Evolutionary conservation across 1,140 invertebrate genomes (phyloP), one percentile per base, ranked within the genome.

Genomic region (Papilio polyxenes): DNA sequence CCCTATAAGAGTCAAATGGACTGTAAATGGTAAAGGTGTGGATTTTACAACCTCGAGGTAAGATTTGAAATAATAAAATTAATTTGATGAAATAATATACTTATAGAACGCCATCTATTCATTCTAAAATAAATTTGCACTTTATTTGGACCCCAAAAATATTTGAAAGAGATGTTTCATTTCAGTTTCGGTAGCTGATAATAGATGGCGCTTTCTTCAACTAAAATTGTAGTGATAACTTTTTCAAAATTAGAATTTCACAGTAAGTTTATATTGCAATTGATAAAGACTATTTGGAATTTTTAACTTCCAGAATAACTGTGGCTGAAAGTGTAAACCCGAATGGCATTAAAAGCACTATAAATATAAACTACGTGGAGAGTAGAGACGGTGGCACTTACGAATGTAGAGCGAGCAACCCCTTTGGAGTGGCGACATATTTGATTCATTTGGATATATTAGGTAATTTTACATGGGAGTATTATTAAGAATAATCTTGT

Each of bases 1-100:
- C 86, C 98, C 98, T 2, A 96, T 99, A 77, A 96, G 96, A 85
- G 96, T 98, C 13, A 95, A 96, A n/a, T 98, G 98, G 97, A 95
- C 94, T 74, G 95, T 97, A 81, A 96, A 97, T 89, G 96, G 95
- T 82, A 96, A 96, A 82, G 95, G 96, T 23, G 92, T 97, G 2
- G 92, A 94, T 77, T 92, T 93, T 82, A 89, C 89, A 44, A 88
- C 91, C 9, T 88, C 92, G 8, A 92, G 92, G 92, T 93, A 88
- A 80, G 44, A 76, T 76, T 74, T 59, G 48, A 53, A 69, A 2
- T 23, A 31, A 1, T 82, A 51, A 31, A 53, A 65, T 9, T n/a
- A 11, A 75, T 56, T 51, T 31, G 51, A 17, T 44, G 40, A 51
- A 51, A 51, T 51, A 10, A 51, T 3, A 51, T 51, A 9, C 49